phyloP scores from a whole-genome alignment of 2,797 vertebrate species.

The Propithecus perrieri region DNA sequence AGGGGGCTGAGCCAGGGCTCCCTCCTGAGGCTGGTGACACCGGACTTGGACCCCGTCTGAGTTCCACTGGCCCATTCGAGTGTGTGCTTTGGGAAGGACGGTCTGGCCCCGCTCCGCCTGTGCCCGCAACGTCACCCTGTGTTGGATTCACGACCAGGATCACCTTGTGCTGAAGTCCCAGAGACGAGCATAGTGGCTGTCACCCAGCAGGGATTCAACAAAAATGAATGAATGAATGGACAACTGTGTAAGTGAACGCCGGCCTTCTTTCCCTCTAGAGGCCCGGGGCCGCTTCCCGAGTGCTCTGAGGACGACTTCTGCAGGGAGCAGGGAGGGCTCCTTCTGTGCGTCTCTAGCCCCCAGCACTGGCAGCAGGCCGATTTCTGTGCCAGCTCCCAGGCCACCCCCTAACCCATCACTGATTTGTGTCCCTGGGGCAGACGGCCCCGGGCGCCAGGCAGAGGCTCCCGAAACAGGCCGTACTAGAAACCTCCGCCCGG shows the following conservation, averaged over 20 bases:
- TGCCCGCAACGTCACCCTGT: neutral
- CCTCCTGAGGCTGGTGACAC: neutral
- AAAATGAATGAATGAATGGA: neutral
- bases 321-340: neutral
- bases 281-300: neutral
- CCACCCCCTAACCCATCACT: neutral
- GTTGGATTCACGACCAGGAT: no score
- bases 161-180: neutral
- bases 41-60: neutral
- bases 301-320: neutral
- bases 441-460: neutral
- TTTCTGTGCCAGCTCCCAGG: neutral
- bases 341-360: neutral
- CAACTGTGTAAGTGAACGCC: no score
- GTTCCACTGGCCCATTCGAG: accelerated
- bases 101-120: neutral
- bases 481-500: neutral
- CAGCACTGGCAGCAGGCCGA: neutral
- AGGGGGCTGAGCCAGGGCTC: neutral
- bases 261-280: neutral
- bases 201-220: neutral
- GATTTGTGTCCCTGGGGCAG: neutral
- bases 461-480: neutral
- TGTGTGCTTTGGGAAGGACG: neutral
- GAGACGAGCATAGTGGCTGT: neutral